These are phyloP conservation scores for Oscarella lobularis DNA, from an alignment of 37 sponge, comb jelly and placozoan species.

Conservation along the genomic window DNA sequence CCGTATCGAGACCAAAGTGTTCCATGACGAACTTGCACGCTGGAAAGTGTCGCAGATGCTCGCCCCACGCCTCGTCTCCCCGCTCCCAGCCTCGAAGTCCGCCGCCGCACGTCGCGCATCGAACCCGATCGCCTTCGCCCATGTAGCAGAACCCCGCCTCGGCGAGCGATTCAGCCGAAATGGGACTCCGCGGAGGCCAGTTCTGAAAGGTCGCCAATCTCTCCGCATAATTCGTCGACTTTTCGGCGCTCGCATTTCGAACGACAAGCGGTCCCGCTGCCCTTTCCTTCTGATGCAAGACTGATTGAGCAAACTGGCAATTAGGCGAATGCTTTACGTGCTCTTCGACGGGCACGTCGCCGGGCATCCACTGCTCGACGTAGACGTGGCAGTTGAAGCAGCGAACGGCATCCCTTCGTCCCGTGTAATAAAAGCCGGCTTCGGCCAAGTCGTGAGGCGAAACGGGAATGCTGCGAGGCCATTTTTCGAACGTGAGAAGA, in stretches of 20 bases:
- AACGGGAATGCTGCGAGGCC: slow-evolving; percentile 1
- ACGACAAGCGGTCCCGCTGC: background rate
- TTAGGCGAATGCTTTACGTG: slow-evolving; percentile 11
- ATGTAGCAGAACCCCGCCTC: slow-evolving; percentile 24
- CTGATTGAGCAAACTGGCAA: slow-evolving; percentile 9
- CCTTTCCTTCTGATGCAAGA: background rate
- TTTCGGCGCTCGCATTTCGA: background rate
- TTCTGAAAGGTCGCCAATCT: background rate
- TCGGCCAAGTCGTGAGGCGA: slow-evolving; percentile 12
- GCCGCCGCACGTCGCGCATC: background rate
- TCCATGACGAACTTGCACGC: background rate
- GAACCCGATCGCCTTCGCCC: slow-evolving; percentile 7
- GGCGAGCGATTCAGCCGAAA: slow-evolving; percentile 1
- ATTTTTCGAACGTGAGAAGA: slow-evolving; percentile 15
- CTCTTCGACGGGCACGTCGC: slow-evolving; percentile 28
- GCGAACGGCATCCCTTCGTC: slow-evolving; percentile 18
- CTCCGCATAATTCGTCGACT: background rate
- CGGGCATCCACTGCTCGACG: slow-evolving; percentile 13
- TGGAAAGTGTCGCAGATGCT: background rate
- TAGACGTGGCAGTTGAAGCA: slow-evolving; percentile 20
- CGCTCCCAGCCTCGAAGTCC: background rate
- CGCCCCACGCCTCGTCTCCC: background rate
- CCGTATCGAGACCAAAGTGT: background rate
- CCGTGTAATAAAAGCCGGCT: slow-evolving; percentile 21
- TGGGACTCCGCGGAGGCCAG: background rate